These are phyloP conservation scores for Takifugu flavidus DNA, from an alignment of 2,113 vertebrate species.

Conservation along the genomic window DNA sequence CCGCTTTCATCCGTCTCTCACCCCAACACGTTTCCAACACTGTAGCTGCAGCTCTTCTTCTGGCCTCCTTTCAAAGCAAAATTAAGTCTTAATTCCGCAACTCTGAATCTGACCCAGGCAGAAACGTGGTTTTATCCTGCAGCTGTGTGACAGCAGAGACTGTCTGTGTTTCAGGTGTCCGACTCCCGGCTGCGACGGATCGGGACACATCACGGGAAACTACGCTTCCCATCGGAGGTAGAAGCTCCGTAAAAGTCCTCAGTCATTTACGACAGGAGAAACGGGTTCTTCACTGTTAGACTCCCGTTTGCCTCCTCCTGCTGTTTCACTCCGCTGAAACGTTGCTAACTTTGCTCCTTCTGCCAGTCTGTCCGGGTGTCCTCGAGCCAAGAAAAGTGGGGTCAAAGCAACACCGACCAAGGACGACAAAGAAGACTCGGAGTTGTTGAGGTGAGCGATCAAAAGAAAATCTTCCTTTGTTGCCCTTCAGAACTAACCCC, in stretches of 20 bases:
- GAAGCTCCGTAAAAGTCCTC: background rate
- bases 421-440: constrained; percentile 97
- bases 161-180: constrained; percentile 81
- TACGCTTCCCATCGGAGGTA: constrained; percentile 98
- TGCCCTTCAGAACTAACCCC: background rate
- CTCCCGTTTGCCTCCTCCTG: no score
- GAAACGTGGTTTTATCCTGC: background rate
- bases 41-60: constrained; percentile 43
- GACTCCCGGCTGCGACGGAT: constrained; percentile 94
- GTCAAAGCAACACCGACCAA: constrained; percentile 90
- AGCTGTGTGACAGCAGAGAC: constrained; percentile 4
- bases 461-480: background rate
- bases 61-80: constrained; percentile 26
- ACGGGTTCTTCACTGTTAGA: no score
- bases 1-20: constrained; percentile 77
- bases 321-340: no score
- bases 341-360: background rate
- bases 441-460: constrained; percentile 86
- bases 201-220: constrained; percentile 96
- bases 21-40: constrained; percentile 46
- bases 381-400: constrained; percentile 97
- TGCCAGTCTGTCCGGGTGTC: constrained; percentile 93
- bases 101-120: no score
- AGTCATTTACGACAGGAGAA: no score
- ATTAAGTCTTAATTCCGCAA: background rate